phyloP scores from a whole-genome alignment of 2,797 vertebrate genomes.

The Arrhamphus sclerolepis region DNA sequence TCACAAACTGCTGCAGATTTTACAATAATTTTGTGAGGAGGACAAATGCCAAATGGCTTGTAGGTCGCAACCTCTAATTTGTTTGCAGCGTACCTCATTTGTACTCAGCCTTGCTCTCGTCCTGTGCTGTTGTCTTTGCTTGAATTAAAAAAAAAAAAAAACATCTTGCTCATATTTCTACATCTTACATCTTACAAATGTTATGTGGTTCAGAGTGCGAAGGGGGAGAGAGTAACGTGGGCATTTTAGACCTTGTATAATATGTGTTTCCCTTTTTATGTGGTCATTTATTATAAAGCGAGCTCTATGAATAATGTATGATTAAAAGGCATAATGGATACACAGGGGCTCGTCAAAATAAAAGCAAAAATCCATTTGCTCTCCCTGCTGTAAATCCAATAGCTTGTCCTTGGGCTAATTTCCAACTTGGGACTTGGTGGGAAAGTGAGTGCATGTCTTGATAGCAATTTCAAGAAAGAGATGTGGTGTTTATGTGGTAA shows the following conservation, averaged over 20 bases:
- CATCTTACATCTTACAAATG: constrained; percentile 52
- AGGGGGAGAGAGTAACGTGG: constrained; percentile 58
- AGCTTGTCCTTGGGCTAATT: constrained; percentile 83
- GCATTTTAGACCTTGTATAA: constrained; percentile 75
- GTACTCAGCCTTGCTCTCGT: constrained; percentile 39
- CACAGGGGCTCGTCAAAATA: constrained; percentile 82
- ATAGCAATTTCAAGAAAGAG: constrained; percentile 62
- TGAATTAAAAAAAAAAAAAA: constrained; percentile 40
- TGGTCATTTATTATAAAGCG: constrained; percentile 79
- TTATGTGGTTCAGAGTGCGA: constrained; percentile 56
- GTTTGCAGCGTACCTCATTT: constrained; percentile 46
- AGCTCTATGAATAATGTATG: constrained; percentile 81
- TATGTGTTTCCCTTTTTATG: constrained; percentile 78
- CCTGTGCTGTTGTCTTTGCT: constrained; percentile 32
- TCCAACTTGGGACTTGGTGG: constrained; percentile 74
- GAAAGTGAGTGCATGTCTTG: constrained; percentile 70
- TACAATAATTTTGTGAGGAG: constrained; percentile 13
- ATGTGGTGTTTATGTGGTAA: constrained; percentile 59
- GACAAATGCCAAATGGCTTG: constrained; percentile 40
- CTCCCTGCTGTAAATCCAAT: constrained; percentile 79
- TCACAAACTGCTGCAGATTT: constrained; percentile 29
- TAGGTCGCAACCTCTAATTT: constrained; percentile 52
- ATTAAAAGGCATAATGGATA: constrained; percentile 83
- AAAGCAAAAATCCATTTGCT: constrained; percentile 84
- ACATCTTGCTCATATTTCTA: constrained; percentile 56